These are phyloP conservation scores for Myzus persicae DNA, from an alignment of 1,140 invertebrate species.

Conservation along the genomic window DNA sequence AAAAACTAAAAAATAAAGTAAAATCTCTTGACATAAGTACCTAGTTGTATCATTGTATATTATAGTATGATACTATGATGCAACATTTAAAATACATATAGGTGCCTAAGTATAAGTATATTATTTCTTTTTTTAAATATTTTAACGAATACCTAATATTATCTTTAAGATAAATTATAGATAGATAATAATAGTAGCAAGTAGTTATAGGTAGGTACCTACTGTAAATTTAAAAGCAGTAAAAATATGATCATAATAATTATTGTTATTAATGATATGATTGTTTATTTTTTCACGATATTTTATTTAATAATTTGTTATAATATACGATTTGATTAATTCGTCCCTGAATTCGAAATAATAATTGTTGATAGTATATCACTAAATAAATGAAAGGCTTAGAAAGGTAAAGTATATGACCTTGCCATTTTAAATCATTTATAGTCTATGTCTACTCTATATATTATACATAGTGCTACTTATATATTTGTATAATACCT, in stretches of 20 bases:
- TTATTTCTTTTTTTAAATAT: too few species aligned
- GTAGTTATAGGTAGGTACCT: background rate
- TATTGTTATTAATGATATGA: background rate
- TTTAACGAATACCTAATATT: background rate
- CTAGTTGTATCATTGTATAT: background rate
- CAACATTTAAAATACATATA: background rate
- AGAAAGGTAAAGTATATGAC: background rate
- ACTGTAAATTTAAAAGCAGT: background rate
- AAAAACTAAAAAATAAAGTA: background rate
- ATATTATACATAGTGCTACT: too few species aligned
- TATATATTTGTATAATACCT: too few species aligned
- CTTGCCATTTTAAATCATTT: background rate
- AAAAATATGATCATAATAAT: background rate
- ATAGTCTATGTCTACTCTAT: background rate
- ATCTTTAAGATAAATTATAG: background rate
- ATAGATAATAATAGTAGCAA: background rate
- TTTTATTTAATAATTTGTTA: conserved; percentile 11
- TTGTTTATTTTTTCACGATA: background rate
- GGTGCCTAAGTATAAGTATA: too few species aligned
- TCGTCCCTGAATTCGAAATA: background rate
- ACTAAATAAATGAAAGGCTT: background rate
- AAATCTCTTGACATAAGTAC: background rate
- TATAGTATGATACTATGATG: background rate
- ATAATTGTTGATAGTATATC: background rate
- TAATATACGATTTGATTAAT: background rate